Conservation (phyloP, 2,888 invertebrate genomes). For the Drosophila quinaria region DNA sequence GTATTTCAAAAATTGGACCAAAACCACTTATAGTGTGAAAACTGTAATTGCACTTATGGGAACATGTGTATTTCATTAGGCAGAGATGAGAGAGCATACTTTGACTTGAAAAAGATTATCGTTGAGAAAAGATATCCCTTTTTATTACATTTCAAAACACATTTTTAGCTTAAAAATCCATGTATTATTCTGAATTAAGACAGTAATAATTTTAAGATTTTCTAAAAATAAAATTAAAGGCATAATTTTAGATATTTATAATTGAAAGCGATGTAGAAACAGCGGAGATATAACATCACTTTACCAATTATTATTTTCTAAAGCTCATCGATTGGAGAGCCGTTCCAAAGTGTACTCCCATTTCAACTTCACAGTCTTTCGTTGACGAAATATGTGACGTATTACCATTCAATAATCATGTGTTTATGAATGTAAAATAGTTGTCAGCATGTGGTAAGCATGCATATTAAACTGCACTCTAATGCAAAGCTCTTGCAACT, state of each 20-base stretch:
- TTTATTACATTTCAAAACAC: too few species aligned
- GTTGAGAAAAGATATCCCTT: too few species aligned
- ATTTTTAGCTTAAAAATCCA: too few species aligned
- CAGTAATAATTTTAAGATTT: too few species aligned
- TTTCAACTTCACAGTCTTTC: not conserved
- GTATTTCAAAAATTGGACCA: not conserved
- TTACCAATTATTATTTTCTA: too few species aligned
- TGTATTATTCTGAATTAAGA: too few species aligned
- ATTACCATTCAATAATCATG: constrained; percentile 11
- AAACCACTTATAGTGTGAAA: not conserved
- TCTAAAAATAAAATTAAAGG: too few species aligned
- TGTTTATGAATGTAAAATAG: constrained; percentile 10
- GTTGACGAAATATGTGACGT: not conserved
- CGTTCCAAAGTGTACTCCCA: not conserved
- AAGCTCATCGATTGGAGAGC: too few species aligned
- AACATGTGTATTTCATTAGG: not conserved
- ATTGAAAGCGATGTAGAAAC: not conserved
- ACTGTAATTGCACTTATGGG: not conserved
- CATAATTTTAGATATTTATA: not conserved
- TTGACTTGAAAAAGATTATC: not conserved
- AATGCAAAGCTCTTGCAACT: constrained; percentile 39
- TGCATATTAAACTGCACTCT: constrained; percentile 18
- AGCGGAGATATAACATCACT: not conserved
- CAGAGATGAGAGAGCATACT: not conserved
- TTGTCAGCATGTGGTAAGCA: constrained; percentile 11